Percentiles rank a stretch among this genome's conserved stretches.
These are phyloP conservation scores for Euphonia xanthogaster DNA, from an alignment of 2,797 vertebrate genomes.

Conservation along the genomic window DNA sequence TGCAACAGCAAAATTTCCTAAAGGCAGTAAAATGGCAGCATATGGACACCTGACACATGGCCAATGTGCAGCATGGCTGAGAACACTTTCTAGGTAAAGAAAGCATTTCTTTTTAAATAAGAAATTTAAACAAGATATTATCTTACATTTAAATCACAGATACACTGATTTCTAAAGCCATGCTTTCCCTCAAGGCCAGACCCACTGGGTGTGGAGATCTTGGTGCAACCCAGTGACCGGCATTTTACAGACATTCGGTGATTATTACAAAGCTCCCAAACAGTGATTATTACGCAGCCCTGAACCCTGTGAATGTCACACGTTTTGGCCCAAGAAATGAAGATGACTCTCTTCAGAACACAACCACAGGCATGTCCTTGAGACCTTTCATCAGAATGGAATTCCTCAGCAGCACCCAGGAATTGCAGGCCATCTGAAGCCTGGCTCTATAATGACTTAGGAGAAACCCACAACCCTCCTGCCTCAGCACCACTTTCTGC, in stretches of 20 bases:
- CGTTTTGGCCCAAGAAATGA: background rate
- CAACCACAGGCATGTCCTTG: slow-evolving; percentile 28
- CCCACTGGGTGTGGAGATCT: background rate
- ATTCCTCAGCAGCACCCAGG: background rate
- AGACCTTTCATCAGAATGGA: background rate
- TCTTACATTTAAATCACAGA: background rate
- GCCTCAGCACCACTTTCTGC: background rate
- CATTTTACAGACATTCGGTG: background rate
- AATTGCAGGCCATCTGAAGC: background rate
- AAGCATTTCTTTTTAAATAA: background rate
- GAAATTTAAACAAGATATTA: background rate
- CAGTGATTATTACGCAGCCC: background rate
- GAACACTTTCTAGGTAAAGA: background rate
- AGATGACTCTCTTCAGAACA: background rate
- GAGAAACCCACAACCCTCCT: background rate
- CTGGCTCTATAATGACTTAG: background rate
- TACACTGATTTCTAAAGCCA: background rate
- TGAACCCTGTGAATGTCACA: background rate
- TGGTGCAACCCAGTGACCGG: background rate
- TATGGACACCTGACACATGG: no score
- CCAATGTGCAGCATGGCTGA: background rate
- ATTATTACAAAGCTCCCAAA: background rate
- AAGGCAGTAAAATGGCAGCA: background rate
- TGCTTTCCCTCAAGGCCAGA: background rate
- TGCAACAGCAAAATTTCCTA: background rate